phyloP scores from a whole-genome alignment of 2,888 invertebrate genomes.

The Torymus texanus region DNA sequence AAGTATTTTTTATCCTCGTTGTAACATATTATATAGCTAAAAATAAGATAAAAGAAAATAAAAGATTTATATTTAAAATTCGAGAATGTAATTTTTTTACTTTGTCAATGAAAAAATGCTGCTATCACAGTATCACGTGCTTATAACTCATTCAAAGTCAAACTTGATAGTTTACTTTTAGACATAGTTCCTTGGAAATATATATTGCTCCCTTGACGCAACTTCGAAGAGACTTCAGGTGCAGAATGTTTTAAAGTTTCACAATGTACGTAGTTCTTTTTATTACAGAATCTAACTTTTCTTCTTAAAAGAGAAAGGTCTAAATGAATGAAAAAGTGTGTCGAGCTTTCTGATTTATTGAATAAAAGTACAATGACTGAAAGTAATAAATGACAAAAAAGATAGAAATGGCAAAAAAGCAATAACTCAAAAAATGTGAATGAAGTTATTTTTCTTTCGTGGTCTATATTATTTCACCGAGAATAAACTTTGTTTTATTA shows the following conservation, averaged over 20 bases:
- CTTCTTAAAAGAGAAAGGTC: slow-evolving; percentile 6
- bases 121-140: not conserved
- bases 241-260: slow-evolving; percentile 15
- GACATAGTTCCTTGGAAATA: slow-evolving; percentile 2
- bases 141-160: not conserved
- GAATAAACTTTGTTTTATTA: too few species aligned
- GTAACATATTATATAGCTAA: too few species aligned
- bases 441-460: too few species aligned
- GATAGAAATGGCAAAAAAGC: not conserved
- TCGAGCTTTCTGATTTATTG: too few species aligned
- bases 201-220: not conserved
- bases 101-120: too few species aligned
- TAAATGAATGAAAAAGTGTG: slow-evolving; percentile 23
- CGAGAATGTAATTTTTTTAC: too few species aligned
- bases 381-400: not conserved
- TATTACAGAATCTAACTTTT: slow-evolving; percentile 19
- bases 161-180: not conserved
- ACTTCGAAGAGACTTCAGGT: not conserved
- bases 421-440: too few species aligned
- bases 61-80: too few species aligned
- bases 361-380: too few species aligned
- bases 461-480: too few species aligned
- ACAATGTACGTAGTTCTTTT: slow-evolving; percentile 8
- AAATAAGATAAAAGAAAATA: too few species aligned
- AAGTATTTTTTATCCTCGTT: too few species aligned